Evolutionary conservation across 2,888 invertebrate genomes (phyloP).

Genomic region (Caenorhabditis plicata): DNA sequence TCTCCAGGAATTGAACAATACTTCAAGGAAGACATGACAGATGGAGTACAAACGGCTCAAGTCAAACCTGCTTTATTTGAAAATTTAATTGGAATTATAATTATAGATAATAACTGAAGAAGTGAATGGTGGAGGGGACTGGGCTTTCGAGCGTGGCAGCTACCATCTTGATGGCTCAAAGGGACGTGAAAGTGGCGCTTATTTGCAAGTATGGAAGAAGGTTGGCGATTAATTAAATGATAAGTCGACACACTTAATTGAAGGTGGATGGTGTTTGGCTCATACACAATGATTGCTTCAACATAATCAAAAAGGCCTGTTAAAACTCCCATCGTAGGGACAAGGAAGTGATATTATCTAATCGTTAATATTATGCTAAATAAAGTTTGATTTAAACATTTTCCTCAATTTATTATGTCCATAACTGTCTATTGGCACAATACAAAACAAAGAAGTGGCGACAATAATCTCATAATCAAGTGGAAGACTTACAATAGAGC

Average conservation of each 20-base stretch:
- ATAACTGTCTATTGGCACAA: not conserved
- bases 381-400: not conserved
- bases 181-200: slow-evolving; percentile 64
- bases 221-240: slow-evolving; percentile 1
- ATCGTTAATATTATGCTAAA: not conserved
- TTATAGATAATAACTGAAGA: slow-evolving; percentile 65
- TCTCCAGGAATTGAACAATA: slow-evolving; percentile 62
- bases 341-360: not conserved
- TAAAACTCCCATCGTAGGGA: slow-evolving; percentile 1
- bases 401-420: not conserved
- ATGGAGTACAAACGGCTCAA: slow-evolving; percentile 63
- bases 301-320: slow-evolving; percentile 63
- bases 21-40: slow-evolving; percentile 65
- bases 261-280: slow-evolving; percentile 64
- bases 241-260: slow-evolving; percentile 2
- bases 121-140: slow-evolving; percentile 65
- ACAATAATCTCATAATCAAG: slow-evolving; percentile 37
- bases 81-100: not conserved
- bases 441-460: slow-evolving; percentile 2
- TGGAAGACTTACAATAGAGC: slow-evolving; percentile 23
- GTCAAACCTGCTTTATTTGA: slow-evolving; percentile 12
- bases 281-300: slow-evolving; percentile 66
- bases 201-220: slow-evolving; percentile 60
- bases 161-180: slow-evolving; percentile 64
- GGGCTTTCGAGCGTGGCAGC: slow-evolving; percentile 65